A percentile compares a stretch with the other conserved stretches of the same genome.
Conservation (phyloP, 2,113 vertebrate species). For the Gracilinanus agilis region DNA sequence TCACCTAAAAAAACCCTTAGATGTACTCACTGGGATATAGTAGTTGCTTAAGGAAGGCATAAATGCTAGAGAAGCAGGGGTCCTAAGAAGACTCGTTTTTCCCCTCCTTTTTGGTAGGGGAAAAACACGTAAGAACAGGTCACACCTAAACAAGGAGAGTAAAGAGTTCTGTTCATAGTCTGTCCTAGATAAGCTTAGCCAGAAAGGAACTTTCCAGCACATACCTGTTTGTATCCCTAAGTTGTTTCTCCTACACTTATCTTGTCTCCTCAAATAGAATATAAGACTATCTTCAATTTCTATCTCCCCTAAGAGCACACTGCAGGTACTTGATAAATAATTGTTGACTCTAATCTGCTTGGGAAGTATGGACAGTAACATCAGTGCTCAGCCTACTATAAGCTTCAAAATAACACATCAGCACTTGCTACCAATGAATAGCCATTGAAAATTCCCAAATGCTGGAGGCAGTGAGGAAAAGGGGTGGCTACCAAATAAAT, state of each 20-base stretch:
- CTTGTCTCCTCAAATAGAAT: background rate
- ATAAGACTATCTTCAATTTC: background rate
- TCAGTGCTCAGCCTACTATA: background rate
- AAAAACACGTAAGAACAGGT: background rate
- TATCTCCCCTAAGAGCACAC: background rate
- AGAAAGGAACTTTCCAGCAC: background rate
- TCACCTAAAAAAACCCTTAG: background rate
- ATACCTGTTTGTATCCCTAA: background rate
- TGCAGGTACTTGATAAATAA: background rate
- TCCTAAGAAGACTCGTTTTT: background rate
- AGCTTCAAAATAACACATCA: background rate
- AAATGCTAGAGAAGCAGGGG: background rate
- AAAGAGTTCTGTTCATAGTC: background rate
- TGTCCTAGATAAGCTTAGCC: background rate
- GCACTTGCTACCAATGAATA: background rate
- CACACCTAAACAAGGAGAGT: background rate
- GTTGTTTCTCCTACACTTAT: background rate
- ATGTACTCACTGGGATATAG: background rate
- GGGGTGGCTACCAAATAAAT: background rate
- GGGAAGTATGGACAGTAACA: background rate
- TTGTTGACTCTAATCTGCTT: background rate
- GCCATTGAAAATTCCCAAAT: background rate
- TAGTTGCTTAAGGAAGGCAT: background rate
- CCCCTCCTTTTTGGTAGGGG: background rate
- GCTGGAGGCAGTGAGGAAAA: background rate